Evolutionary conservation across 2,888 invertebrate species (phyloP), one percentile per base, ranked within the genome.

Genomic region (Xestia rhomboidea): DNA sequence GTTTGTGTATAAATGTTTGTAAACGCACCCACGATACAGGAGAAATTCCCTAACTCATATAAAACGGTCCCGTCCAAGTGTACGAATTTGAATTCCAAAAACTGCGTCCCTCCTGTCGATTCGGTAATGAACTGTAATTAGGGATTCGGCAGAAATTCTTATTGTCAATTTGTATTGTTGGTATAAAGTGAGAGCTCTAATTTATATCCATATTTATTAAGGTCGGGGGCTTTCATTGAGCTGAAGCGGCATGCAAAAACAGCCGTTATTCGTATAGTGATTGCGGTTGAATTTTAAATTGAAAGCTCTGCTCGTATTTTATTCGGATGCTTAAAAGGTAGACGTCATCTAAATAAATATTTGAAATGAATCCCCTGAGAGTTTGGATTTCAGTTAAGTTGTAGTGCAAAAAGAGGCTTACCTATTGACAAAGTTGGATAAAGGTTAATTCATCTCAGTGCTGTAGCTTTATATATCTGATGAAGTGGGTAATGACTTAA

Each of bases 301-400:
- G 85, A 88, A 85, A 82, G 81, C 85, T 83, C 84, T 76, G 75
- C 82, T 88, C 82, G 90, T 92, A 92, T 93, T 93, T 92, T 92
- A 93, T 92, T 92, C 89, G 89, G 82, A 85, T 89, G 88, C 90
- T 90, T 90, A 84, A 92, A 90, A 90, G 89, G 89, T 88, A 89
- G 91, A 89, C 88, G 90, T 90, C 92, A 91, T 93, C 92, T 91
- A 92, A 94, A 94, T 92, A 93, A 93, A 94, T 93, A 93, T 94
- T 93, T 92, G 89, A 89, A 91, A 90, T 87, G 89, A 92, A 90
- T 89, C 91, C 88, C 88, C 86, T 77, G 87, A 83, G 87, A 88
- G 86, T 88, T 91, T 90, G 89, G 86, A 90, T 93, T 92, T 90
- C 89, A 89, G 82, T 85, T 83, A 83, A 80, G 88, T 88, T 88